phyloP scores from a whole-genome alignment of 2,888 invertebrate species.

The Clusia tigrina region DNA sequence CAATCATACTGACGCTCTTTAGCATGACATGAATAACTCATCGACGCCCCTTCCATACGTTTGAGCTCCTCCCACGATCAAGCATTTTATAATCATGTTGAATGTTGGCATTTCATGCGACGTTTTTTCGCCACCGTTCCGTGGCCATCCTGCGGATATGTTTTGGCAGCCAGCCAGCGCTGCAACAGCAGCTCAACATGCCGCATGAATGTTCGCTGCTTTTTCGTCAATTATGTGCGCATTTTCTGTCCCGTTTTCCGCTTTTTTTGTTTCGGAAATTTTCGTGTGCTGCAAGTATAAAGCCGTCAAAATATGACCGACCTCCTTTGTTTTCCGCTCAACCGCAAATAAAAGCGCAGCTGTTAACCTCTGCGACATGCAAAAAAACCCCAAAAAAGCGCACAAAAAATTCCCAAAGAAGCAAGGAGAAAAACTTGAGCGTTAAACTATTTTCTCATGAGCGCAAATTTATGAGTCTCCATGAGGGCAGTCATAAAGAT shows the following conservation, averaged over 20 bases:
- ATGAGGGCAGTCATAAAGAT: slow-evolving; percentile 40
- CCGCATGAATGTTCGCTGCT: not conserved
- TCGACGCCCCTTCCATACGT: slow-evolving; percentile 18
- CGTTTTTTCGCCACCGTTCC: slow-evolving; percentile 25
- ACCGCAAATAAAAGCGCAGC: slow-evolving; percentile 21
- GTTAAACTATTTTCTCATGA: slow-evolving; percentile 42
- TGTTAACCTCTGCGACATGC: slow-evolving; percentile 28
- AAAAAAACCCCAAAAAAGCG: too few relatives aligned
- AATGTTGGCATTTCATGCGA: slow-evolving; percentile 43
- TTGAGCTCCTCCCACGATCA: not conserved
- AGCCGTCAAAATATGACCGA: not conserved
- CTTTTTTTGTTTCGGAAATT: not conserved
- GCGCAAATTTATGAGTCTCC: slow-evolving; percentile 56
- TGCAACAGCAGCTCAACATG: not conserved
- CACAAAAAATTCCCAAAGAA: too few relatives aligned
- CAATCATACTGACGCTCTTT: slow-evolving; percentile 43
- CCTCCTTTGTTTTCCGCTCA: slow-evolving; percentile 9
- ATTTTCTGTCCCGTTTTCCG: not conserved
- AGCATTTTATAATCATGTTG: slow-evolving; percentile 40
- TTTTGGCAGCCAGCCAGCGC: slow-evolving; percentile 10
- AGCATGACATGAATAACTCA: slow-evolving; percentile 28
- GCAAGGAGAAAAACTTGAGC: slow-evolving; percentile 10
- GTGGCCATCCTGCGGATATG: not conserved
- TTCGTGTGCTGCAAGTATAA: not conserved
- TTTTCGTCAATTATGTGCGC: not conserved